Evolutionary conservation across 2,797 vertebrate genomes (phyloP), one percentile per base, ranked within the genome.

Genomic region (Eospalax fontanierii): DNA sequence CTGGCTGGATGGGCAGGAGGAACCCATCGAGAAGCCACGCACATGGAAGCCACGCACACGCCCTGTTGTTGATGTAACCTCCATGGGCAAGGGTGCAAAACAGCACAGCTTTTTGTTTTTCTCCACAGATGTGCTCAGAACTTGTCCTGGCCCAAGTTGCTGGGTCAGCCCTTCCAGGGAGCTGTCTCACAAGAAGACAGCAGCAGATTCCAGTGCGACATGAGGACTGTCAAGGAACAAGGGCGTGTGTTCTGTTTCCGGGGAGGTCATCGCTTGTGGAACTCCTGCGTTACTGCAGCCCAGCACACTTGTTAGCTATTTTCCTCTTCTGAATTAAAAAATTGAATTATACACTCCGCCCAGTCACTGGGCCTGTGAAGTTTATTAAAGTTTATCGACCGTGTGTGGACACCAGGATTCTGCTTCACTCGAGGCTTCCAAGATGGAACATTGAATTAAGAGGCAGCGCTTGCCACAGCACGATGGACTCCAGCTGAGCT

Each of bases 401-500:
- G 95, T 98, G 98, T 98, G 98, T 98, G 98, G 98, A 98, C 98
- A 98, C 98, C 98, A 98, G 97, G 98, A 97, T 98, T 98, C 98
- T 97, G 97, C 97, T 97, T 97, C 98, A 96, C 98, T 97, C 97
- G 97, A 90, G 76, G 98, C 97, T 98, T 98, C 97, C 96, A 97
- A 96, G 98, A 98, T 97, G 98, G 98, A 98, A 98, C 98, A 98
- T 98, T 99, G 98, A 98, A 99, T 99, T 98, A 98, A 98, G 99
- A 98, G 98, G 98, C 98, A 96, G 98, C 90, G 98, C 98, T 97
- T 97, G 97, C 98, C 97, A 97, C 93, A 95, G 98, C 94, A 97
- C 97, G 97, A 97, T 98, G 98, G 99, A 98, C 99, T 99, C 99
- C 99, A 99, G 99, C 99, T 97, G 99, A 99, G 99, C 99, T 99